A percentile compares a stretch with the other conserved stretches of the same genome.
phyloP scores from a whole-genome alignment of 2,888 invertebrate genomes.

The Pomacea canaliculata region DNA sequence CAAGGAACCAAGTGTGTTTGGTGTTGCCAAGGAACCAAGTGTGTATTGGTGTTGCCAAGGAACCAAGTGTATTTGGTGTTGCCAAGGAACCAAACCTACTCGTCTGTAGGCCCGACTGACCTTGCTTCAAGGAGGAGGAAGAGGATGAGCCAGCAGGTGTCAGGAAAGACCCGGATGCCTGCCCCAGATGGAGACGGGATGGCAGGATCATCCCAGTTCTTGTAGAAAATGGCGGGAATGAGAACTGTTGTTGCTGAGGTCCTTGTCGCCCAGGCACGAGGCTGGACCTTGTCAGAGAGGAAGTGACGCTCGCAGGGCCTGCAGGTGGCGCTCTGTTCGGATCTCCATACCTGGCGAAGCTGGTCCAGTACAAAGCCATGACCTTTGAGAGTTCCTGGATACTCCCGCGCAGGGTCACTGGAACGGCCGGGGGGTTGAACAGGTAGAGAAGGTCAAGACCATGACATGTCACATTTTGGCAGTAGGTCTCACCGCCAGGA shows the following conservation, averaged over 20 bases:
- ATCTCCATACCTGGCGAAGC: conserved; percentile 54
- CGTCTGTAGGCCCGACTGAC: neutral
- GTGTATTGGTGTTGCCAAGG: no score
- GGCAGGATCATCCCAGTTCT: neutral
- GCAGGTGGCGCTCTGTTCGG: conserved; percentile 32
- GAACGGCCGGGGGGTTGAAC: conserved; percentile 37
- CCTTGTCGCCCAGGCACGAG: no score
- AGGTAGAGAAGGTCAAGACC: conserved; percentile 46
- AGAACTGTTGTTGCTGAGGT: no score
- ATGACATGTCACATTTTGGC: conserved; percentile 45
- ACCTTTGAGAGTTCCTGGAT: conserved; percentile 36
- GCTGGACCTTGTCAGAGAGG: neutral
- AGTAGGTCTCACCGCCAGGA: conserved; percentile 30
- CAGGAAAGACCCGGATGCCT: neutral
- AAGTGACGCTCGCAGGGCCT: no score
- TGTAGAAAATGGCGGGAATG: no score
- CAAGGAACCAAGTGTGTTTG: neutral
- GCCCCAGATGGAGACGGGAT: neutral
- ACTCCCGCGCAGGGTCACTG: conserved; percentile 28
- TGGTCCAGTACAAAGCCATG: conserved; percentile 51
- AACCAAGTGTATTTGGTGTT: neutral
- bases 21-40: no score
- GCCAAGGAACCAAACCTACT: neutral
- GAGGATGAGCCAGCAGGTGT: neutral
- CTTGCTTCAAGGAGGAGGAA: neutral